Percentiles rank a stretch among this genome's conserved stretches.
Conservation (phyloP, 2,797 vertebrate genomes). For the Hydrolagus colliei region DNA sequence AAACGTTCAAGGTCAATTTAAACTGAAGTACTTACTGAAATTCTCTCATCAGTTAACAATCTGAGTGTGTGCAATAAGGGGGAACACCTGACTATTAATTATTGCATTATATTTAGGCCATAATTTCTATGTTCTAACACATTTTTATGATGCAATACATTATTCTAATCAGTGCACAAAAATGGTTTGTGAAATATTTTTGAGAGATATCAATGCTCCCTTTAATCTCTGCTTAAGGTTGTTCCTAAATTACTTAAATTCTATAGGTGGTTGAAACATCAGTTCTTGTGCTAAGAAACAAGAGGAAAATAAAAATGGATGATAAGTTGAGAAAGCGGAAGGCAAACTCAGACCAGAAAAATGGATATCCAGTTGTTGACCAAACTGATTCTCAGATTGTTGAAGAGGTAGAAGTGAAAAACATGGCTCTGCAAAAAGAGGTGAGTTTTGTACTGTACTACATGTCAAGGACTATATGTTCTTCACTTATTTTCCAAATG, state of each 20-base stretch:
- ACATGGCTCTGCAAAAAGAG: constrained; percentile 52
- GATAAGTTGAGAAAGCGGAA: constrained; percentile 43
- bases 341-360: constrained; percentile 18
- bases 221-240: not conserved
- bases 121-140: too few relatives aligned
- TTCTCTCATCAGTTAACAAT: too few relatives aligned
- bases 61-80: too few relatives aligned
- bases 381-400: not conserved
- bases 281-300: not conserved
- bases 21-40: too few relatives aligned
- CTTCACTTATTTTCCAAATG: not conserved
- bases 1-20: too few relatives aligned
- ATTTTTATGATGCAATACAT: too few relatives aligned
- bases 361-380: constrained; percentile 29
- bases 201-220: too few relatives aligned
- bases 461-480: not conserved
- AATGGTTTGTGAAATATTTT: too few relatives aligned
- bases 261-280: not conserved
- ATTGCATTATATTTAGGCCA: too few relatives aligned
- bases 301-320: constrained; percentile 42
- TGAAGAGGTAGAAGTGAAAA: constrained; percentile 36
- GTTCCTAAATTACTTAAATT: not conserved
- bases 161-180: too few relatives aligned
- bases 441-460: constrained; percentile 38
- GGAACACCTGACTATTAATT: too few relatives aligned